Evolutionary conservation across 2,888 invertebrate genomes (phyloP).

Genomic region (Pachliopta kotzebuea): DNA sequence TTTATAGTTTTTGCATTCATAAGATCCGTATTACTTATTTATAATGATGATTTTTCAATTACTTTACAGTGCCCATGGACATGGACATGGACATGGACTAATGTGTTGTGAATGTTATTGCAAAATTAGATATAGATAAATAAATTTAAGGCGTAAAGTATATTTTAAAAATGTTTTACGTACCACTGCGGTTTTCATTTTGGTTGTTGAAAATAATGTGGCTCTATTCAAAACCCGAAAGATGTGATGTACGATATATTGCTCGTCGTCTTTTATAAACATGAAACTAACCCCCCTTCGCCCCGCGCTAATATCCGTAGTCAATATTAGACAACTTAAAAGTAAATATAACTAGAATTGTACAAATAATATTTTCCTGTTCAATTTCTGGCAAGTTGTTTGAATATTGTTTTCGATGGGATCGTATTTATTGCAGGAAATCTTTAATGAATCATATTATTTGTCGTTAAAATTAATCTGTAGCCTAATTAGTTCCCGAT

Average conservation of each 20-base stretch:
- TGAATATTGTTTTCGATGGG: slow-evolving; percentile 5
- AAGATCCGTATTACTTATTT: too few species aligned
- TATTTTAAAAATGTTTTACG: slow-evolving; percentile 32
- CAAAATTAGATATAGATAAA: neutral
- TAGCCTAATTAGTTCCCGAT: neutral
- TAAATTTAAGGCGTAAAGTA: neutral
- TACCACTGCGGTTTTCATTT: slow-evolving; percentile 50
- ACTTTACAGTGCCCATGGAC: too few species aligned
- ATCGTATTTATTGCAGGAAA: neutral
- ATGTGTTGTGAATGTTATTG: too few species aligned
- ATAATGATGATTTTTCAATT: too few species aligned
- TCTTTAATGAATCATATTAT: neutral
- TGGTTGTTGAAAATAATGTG: slow-evolving; percentile 25
- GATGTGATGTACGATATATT: slow-evolving; percentile 28
- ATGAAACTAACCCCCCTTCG: slow-evolving; percentile 33
- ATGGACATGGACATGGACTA: too few species aligned
- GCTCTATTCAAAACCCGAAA: slow-evolving; percentile 10
- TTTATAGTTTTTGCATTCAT: too few species aligned
- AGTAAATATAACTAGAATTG: slow-evolving; percentile 30
- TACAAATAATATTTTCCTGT: slow-evolving; percentile 41
- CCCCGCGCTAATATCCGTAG: slow-evolving; percentile 32
- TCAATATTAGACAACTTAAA: slow-evolving; percentile 43
- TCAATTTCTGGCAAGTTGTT: slow-evolving; percentile 39
- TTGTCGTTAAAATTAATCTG: neutral
- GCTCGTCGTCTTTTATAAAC: slow-evolving; percentile 40